phyloP scores from a whole-genome alignment of 1,140 invertebrate species.

The Bombus balteatus region DNA sequence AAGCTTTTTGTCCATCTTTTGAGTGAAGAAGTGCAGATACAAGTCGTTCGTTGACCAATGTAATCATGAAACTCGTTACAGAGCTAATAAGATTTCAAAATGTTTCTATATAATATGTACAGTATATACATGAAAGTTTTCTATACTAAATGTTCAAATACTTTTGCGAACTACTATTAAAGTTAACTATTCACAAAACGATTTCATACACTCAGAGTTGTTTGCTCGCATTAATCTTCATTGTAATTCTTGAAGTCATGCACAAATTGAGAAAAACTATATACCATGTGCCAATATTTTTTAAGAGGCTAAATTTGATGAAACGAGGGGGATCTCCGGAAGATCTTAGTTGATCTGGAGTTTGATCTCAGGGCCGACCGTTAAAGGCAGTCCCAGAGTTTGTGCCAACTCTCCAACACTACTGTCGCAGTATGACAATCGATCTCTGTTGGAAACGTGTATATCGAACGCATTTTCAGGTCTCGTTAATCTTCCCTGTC shows the following conservation, averaged over 20 bases:
- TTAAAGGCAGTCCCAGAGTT: conserved; percentile 57
- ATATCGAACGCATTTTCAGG: conserved; percentile 52
- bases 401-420: conserved; percentile 73
- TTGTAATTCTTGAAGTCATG: background rate
- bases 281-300: background rate
- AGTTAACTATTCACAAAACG: background rate
- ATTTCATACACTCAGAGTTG: background rate
- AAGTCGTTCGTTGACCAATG: too few species aligned
- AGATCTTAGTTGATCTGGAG: conserved; percentile 35
- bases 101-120: too few species aligned
- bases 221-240: background rate
- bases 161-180: too few species aligned
- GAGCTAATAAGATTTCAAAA: too few species aligned
- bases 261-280: background rate
- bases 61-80: too few species aligned
- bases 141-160: too few species aligned
- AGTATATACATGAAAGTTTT: too few species aligned
- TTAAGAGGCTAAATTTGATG: conserved; percentile 9
- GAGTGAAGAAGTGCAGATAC: too few species aligned
- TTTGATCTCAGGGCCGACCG: conserved; percentile 52
- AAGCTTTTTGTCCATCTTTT: too few species aligned
- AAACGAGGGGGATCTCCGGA: conserved; percentile 4
- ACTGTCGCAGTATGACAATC: conserved; percentile 78
- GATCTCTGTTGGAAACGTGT: conserved; percentile 65
- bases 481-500: conserved; percentile 45